These are phyloP conservation scores for Lasioglossum albipes DNA, from an alignment of 1,140 invertebrate species.

Conservation along the genomic window DNA sequence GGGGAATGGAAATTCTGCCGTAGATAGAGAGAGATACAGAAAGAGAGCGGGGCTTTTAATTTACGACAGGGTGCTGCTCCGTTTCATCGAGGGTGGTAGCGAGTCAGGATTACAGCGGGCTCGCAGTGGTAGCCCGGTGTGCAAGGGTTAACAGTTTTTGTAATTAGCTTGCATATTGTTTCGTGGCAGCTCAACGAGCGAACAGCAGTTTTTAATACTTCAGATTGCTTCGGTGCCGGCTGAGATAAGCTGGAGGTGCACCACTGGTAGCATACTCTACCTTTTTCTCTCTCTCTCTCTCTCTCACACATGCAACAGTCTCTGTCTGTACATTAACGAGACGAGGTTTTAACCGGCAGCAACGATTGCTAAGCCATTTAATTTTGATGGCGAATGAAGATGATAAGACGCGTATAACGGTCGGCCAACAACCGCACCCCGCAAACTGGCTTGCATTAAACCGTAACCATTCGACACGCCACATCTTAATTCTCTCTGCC, in stretches of 20 bases:
- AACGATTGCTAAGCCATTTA: slow-evolving; percentile 19
- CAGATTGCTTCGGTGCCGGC: background rate
- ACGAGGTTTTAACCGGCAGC: background rate
- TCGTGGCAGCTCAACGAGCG: background rate
- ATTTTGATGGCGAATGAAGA: background rate
- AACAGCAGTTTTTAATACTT: slow-evolving; percentile 34
- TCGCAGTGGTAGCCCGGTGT: background rate
- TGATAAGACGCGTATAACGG: background rate
- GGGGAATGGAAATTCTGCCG: background rate
- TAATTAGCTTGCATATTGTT: slow-evolving; percentile 38
- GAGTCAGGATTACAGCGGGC: background rate
- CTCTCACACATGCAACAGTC: too few species aligned
- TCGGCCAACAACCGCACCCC: background rate
- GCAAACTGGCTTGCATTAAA: background rate
- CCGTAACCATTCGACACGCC: too few species aligned
- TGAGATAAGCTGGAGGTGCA: slow-evolving; percentile 13
- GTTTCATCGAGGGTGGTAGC: slow-evolving; percentile 1
- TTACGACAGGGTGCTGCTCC: background rate
- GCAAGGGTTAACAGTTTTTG: slow-evolving; percentile 37
- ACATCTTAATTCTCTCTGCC: too few species aligned
- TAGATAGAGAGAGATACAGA: too few species aligned
- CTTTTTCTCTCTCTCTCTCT: too few species aligned
- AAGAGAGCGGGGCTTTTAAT: background rate
- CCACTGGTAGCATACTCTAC: background rate
- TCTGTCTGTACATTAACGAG: background rate